phyloP scores from a whole-genome alignment of 2,113 vertebrate genomes.

The Physeter macrocephalus region DNA sequence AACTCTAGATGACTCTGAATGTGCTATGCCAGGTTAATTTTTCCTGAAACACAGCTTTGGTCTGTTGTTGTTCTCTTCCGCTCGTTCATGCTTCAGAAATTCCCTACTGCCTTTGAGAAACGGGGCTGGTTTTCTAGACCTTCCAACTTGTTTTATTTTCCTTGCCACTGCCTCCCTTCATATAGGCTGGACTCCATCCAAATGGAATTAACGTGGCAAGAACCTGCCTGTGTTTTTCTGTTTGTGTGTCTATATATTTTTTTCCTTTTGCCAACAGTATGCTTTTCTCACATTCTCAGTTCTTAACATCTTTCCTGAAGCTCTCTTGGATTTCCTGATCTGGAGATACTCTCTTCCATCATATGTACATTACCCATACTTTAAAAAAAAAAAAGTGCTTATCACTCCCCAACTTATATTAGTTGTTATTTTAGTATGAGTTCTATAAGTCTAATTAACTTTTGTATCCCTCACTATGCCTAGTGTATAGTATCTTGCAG shows the following conservation, averaged over 20 bases:
- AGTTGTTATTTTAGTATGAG: not conserved
- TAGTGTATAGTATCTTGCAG: not conserved
- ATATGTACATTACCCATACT: not conserved
- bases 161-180: slow-evolving; percentile 21
- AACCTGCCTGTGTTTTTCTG: slow-evolving; percentile 18
- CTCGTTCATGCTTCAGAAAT: slow-evolving; percentile 31
- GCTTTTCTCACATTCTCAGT: not conserved
- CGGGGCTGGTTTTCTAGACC: not conserved
- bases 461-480: not conserved
- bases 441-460: not conserved
- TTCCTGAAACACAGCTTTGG: not conserved
- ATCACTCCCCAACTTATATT: not conserved
- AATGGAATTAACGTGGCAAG: slow-evolving; percentile 20
- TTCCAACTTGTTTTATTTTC: slow-evolving; percentile 45
- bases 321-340: not conserved
- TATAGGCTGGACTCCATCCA: slow-evolving; percentile 2
- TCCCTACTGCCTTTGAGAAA: not conserved
- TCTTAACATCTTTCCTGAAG: not conserved
- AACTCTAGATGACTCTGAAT: not conserved
- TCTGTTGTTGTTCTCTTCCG: not conserved
- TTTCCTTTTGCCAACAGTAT: not conserved
- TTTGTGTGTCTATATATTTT: not conserved
- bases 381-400: not conserved
- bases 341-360: not conserved
- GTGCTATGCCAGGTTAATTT: not conserved